Base-by-base conservation (phyloP, 2,888 invertebrate genomes). In the Torymus aiolomorphi region DNA sequence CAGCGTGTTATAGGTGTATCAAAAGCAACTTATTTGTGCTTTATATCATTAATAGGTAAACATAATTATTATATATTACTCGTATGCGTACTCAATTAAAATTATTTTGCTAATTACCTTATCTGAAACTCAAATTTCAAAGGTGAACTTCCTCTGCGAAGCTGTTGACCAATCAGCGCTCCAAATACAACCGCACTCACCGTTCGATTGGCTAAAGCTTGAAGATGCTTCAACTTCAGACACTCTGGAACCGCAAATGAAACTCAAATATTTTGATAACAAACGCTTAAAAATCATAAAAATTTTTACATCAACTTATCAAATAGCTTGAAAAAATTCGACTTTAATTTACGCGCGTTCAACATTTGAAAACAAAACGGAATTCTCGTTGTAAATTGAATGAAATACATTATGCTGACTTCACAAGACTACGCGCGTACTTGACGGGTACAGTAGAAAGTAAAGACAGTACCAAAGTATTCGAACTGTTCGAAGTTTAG, bases 181-280 rank as follows among this genome's bases (percentile, higher is more conserved):
- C 1, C 20, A 8, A 49, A 2, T 54, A n/a, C 51, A 42, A 8
- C 42, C 42, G 42, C 42, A 42, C 42, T 42, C 42, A 42, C 8
- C 8, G 8, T 42, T 1, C 8, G 42, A 42, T 42, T 42, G 42
- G 42, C 42, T 42, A 42, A 16, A 42, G 42, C 49, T 51, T 65
- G 18, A 24, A 51, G 42, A 42, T 59, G 11, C 42, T 52, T 66
- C 65, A 14, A 18, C 52, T 49, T 61, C 24, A 57, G 61, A 77
- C 24, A 59, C 62, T 12, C 18, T 74, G 16, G 16, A 74, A 80
- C 70, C 77, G 80, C 77, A 80, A 80, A 52, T 74, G n/a, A 12
- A 74, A 74, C 70, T 80, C 70, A 77, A 80, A 80, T 49, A 65
- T 65, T 69, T 70, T 31, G n/a, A 52, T 12, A 80, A 67, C 5